A percentile compares a stretch with the other conserved stretches of the same genome.
Conservation (phyloP, 2,888 invertebrate species). For the Tetranychus piercei region DNA sequence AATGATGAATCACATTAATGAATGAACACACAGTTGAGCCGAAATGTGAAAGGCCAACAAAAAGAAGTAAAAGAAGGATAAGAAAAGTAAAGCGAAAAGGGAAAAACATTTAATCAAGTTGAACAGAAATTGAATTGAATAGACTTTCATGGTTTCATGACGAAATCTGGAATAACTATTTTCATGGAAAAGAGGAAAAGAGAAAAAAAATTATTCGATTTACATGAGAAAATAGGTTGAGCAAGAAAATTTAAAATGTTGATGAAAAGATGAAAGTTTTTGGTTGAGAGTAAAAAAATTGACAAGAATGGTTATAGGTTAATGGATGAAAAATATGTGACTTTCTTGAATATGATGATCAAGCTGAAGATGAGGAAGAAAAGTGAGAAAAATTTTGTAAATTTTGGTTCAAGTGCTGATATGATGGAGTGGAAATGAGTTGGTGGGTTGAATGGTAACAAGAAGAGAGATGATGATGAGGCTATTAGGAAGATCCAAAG, state of each 20-base stretch:
- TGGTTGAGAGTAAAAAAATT: not conserved
- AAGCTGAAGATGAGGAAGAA: not conserved
- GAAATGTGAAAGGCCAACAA: too few relatives aligned
- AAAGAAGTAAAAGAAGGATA: too few relatives aligned
- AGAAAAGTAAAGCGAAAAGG: too few relatives aligned
- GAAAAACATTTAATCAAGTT: too few relatives aligned
- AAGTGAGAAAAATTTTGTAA: not conserved
- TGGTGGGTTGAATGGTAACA: not conserved
- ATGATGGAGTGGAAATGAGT: not conserved
- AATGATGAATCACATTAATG: too few relatives aligned
- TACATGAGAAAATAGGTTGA: not conserved
- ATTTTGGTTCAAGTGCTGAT: not conserved
- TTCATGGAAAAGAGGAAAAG: too few relatives aligned
- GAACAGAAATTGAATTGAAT: too few relatives aligned
- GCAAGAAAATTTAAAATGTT: not conserved
- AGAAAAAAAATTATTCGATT: too few relatives aligned
- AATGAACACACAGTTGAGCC: too few relatives aligned
- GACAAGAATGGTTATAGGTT: not conserved
- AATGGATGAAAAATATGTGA: not conserved
- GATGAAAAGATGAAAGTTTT: not conserved
- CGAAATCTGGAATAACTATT: too few relatives aligned
- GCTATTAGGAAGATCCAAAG: not conserved
- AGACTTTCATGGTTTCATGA: too few relatives aligned
- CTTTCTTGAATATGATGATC: not conserved
- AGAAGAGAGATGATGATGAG: not conserved